Conservation (phyloP, 23 tunicate genomes). For the Diplosoma virens region DNA sequence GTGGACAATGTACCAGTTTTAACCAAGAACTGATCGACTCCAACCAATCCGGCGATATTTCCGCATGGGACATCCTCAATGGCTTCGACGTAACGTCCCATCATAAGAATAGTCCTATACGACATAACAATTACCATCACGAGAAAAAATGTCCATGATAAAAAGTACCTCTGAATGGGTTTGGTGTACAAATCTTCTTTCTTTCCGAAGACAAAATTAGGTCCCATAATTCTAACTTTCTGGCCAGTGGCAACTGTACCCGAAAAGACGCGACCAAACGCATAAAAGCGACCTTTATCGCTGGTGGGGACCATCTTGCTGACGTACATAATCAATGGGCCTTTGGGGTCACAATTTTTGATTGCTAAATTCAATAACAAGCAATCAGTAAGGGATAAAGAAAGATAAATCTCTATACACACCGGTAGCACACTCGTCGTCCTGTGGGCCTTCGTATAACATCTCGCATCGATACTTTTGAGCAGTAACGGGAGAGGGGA, state of each 20-base stretch:
- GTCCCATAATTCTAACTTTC: constrained; percentile 98
- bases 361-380: constrained; percentile 40
- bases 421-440: constrained; percentile 82
- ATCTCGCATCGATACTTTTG: constrained; percentile 93
- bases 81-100: constrained; percentile 99
- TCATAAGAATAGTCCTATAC: constrained; percentile 92
- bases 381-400: neutral
- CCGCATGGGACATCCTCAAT: constrained; percentile 99
- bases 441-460: constrained; percentile 93
- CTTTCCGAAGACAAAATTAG: constrained; percentile 85
- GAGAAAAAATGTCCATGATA: neutral
- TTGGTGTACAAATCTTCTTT: constrained; percentile 86
- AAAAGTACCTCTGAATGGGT: constrained; percentile 84
- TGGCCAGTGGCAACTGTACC: constrained; percentile 97
- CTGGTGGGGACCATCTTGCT: constrained; percentile 99
- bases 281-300: constrained; percentile 98
- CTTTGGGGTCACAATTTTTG: constrained; percentile 83
- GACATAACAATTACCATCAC: neutral
- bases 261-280: constrained; percentile 96
- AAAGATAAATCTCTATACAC: neutral
- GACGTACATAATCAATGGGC: constrained; percentile 88
- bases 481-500: constrained; percentile 96
- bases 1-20: constrained; percentile 89
- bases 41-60: constrained; percentile 92
- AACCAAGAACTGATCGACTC: constrained; percentile 91